phyloP scores from a whole-genome alignment of 35 echinoderm and acorn worm species.

The Lytechinus pictus region DNA sequence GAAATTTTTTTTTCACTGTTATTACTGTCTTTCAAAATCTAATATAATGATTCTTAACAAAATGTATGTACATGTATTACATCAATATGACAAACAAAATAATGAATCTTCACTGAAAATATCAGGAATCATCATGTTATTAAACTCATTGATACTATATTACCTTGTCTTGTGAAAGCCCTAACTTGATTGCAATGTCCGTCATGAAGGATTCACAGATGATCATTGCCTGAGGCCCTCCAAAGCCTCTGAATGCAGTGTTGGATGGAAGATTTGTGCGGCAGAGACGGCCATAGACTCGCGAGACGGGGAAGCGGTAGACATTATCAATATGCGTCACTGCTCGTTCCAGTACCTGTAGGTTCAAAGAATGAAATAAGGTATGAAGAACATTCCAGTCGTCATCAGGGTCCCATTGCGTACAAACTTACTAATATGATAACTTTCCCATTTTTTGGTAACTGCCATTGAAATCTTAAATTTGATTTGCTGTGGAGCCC shows the following conservation, averaged over 20 bases:
- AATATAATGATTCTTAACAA: too few relatives aligned
- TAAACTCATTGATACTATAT: not conserved
- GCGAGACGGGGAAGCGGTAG: slow-evolving; percentile 53
- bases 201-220: slow-evolving; percentile 62
- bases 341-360: slow-evolving; percentile 58
- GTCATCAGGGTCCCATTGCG: not conserved
- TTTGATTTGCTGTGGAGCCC: too few relatives aligned
- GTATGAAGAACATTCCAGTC: not conserved
- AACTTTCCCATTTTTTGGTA: too few relatives aligned
- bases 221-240: slow-evolving; percentile 63
- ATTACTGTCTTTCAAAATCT: too few relatives aligned
- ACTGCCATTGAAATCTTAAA: too few relatives aligned
- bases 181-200: slow-evolving; percentile 57
- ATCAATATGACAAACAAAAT: too few relatives aligned
- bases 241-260: slow-evolving; percentile 74
- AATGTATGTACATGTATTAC: too few relatives aligned
- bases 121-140: not conserved
- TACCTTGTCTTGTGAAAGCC: slow-evolving; percentile 62
- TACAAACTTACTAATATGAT: too few relatives aligned
- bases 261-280: slow-evolving; percentile 75
- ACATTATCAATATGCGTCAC: slow-evolving; percentile 44
- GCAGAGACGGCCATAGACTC: slow-evolving; percentile 50
- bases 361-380: not conserved
- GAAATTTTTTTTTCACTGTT: too few relatives aligned
- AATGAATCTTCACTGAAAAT: too few relatives aligned